These are phyloP conservation scores for Gastrophryne carolinensis DNA, from an alignment of 2,797 vertebrate species.

Conservation along the genomic window DNA sequence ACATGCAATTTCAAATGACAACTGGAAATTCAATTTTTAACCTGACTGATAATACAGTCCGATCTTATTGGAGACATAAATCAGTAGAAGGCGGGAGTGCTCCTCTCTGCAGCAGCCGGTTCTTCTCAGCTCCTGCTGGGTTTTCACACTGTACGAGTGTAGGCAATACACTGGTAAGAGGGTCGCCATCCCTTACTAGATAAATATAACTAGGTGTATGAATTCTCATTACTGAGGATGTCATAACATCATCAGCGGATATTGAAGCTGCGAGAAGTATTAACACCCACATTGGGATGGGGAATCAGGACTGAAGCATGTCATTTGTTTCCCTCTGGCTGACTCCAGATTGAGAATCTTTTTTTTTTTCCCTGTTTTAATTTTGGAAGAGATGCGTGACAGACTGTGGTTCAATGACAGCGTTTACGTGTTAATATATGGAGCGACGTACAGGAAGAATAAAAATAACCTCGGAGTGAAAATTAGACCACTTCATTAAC, in stretches of 20 bases:
- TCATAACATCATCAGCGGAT: slow-evolving; percentile 46
- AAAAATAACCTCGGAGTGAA: slow-evolving; percentile 67
- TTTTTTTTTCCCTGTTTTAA: not conserved
- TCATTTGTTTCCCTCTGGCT: slow-evolving; percentile 6
- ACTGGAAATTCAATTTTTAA: not conserved
- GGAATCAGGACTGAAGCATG: slow-evolving; percentile 17
- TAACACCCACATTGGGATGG: slow-evolving; percentile 32
- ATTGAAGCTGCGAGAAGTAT: slow-evolving; percentile 20
- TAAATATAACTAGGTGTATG: slow-evolving; percentile 29
- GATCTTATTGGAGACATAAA: not conserved
- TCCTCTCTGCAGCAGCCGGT: not conserved
- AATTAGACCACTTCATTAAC: slow-evolving; percentile 64
- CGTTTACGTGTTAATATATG: slow-evolving; percentile 64
- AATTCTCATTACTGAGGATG: slow-evolving; percentile 31
- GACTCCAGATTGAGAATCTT: not conserved
- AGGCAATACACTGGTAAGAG: not conserved
- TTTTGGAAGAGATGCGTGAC: slow-evolving; percentile 27
- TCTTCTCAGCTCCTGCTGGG: not conserved
- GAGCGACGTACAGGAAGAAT: slow-evolving; percentile 63
- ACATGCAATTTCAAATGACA: not conserved
- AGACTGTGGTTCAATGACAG: slow-evolving; percentile 55
- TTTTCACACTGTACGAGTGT: not conserved
- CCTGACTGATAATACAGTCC: not conserved
- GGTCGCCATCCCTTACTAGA: not conserved
- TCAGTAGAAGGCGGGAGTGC: not conserved